Base-by-base conservation (phyloP, 2,888 invertebrate species). In the Eulithis prunata region DNA sequence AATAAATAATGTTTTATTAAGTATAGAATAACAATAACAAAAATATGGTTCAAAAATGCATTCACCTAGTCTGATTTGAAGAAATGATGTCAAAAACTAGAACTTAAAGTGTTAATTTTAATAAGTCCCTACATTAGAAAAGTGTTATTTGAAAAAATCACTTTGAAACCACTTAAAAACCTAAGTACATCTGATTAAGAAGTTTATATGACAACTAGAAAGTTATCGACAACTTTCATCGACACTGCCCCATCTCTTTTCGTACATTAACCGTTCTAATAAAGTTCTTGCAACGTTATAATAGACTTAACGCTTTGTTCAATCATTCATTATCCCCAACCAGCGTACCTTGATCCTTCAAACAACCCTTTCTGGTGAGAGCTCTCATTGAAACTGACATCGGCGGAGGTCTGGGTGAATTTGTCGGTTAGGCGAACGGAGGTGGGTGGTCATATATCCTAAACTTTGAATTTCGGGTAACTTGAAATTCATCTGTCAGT, bases 241-340 rank as follows among this genome's bases (percentile, higher is more conserved):
- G 81, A 84, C 69, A 77, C 28, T 2, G 41, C 10, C 47, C 47
- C 65, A 69, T 65, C 74, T 66, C 86, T 83, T 69, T 80, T 66
- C 78, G 78, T 86, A 82, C 85, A 87, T 89, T 88, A 88, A 83
- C 89, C 82, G 83, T 82, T 84, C 86, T 91, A 91, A 91, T 91
- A 92, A 93, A 91, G 91, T 91, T 92, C 90, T 87, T 86, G 85
- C 86, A 82, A 79, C 87, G 86, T 78, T 82, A 87, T 91, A 90
- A 91, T 91, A 90, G 87, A 91, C 90, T 91, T 91, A 91, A 85
- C 90, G 86, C 86, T 86, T 86, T 88, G 89, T 88, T 91, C 90
- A 90, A 91, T 92, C 89, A 93, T 91, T 93, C 86, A 92, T 91
- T 89, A 89, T 78, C 72, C 74, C 62, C 80, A 78, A 76, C 89